Evolutionary conservation across 2,797 vertebrate genomes (phyloP).

Genomic region (Gallinago solitaria): DNA sequence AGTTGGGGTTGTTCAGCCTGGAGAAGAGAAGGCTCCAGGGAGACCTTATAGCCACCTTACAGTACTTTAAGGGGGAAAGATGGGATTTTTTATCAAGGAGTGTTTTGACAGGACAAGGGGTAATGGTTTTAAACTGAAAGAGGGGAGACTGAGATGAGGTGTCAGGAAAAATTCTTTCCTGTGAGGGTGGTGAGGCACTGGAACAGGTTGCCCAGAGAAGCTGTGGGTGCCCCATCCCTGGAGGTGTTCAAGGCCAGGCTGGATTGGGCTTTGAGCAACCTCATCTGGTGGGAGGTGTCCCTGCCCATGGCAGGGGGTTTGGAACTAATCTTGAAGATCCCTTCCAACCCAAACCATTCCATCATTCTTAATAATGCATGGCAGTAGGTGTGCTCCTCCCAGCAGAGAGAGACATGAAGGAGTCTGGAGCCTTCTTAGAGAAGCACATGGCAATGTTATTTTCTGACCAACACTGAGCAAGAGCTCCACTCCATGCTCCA

Average conservation of each 20-base stretch:
- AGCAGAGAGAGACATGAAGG: not conserved
- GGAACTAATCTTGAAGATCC: not conserved
- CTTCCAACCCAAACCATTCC: not conserved
- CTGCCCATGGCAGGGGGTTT: not conserved
- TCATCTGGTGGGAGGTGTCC: not conserved
- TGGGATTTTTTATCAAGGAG: not conserved
- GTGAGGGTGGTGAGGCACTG: not conserved
- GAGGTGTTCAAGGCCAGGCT: not conserved
- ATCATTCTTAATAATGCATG: not conserved
- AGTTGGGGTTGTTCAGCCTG: not conserved
- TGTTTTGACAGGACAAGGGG: too few species aligned
- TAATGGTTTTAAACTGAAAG: not conserved
- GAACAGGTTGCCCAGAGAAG: not conserved
- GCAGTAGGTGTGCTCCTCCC: not conserved
- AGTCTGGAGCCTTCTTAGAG: not conserved
- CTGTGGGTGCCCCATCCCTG: not conserved
- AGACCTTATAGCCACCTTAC: not conserved
- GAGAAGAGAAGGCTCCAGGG: not conserved
- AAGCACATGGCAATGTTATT: not conserved
- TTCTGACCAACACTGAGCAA: not conserved
- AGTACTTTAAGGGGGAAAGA: not conserved
- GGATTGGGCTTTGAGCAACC: not conserved
- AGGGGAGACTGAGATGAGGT: not conserved
- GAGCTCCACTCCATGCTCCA: not conserved
- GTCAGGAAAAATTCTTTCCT: not conserved